Evolutionary conservation across 2,888 invertebrate genomes (phyloP).

Genomic region (Trichopria drosophilae): DNA sequence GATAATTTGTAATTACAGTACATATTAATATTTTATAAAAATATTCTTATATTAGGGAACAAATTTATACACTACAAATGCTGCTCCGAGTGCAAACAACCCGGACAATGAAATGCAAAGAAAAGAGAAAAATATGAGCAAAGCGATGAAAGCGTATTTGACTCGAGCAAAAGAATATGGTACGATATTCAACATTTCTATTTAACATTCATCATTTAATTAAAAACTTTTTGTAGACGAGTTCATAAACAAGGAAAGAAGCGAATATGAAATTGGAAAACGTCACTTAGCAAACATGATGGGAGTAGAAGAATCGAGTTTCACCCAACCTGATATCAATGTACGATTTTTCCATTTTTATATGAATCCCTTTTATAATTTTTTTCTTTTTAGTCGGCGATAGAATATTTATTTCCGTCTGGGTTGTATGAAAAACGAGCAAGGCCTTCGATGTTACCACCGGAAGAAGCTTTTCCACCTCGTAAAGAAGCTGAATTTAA

Average conservation of each 20-base stretch:
- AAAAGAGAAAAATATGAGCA: constrained; percentile 69
- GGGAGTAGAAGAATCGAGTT: constrained; percentile 89
- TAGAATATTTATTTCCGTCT: constrained; percentile 94
- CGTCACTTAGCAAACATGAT: constrained; percentile 98
- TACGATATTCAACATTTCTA: constrained; percentile 39
- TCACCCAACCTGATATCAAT: constrained; percentile 85
- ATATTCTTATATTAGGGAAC: no score
- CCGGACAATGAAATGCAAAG: no score
- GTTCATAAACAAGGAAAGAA: constrained; percentile 77
- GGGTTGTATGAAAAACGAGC: constrained; percentile 84
- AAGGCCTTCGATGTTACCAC: constrained; percentile 87
- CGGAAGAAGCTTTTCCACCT: constrained; percentile 81
- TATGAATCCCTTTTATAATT: constrained; percentile 7
- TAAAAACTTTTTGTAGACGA: constrained; percentile 61
- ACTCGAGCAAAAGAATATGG: constrained; percentile 79
- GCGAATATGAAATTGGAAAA: constrained; percentile 88
- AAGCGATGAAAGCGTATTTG: constrained; percentile 88
- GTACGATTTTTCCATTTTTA: constrained; percentile 59
- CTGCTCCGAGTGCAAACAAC: no score
- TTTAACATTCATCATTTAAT: constrained; percentile 8
- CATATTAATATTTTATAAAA: no score
- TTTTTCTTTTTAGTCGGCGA: constrained; percentile 50
- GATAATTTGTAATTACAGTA: no score
- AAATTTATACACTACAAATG: no score
- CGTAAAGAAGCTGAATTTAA: constrained; percentile 90